Evolutionary conservation across 2,113 vertebrate genomes (phyloP).

Genomic region (Thamnaconus septentrionalis): DNA sequence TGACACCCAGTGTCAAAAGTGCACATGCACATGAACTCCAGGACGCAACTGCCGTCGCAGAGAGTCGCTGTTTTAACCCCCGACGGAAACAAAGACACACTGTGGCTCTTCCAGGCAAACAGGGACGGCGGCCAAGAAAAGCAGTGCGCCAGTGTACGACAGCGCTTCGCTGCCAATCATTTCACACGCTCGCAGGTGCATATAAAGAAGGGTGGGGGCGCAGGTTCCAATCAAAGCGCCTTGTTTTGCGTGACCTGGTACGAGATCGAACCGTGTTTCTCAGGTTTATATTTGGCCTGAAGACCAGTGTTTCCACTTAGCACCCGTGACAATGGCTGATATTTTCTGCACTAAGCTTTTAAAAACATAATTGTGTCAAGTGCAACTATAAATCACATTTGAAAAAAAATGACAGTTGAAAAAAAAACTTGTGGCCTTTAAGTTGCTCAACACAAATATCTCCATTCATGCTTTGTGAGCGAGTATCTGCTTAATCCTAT

Average conservation of each 20-base stretch:
- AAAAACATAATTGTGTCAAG: not conserved
- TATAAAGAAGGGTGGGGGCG: slow-evolving; percentile 30
- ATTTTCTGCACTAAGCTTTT: not conserved
- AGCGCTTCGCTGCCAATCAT: slow-evolving; percentile 73
- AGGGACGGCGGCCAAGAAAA: slow-evolving; percentile 68
- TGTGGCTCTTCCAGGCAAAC: slow-evolving; percentile 62
- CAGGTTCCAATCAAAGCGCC: slow-evolving; percentile 51
- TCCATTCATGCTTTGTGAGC: not conserved
- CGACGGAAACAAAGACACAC: slow-evolving; percentile 69
- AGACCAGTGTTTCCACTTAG: slow-evolving; percentile 5
- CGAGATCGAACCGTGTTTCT: slow-evolving; percentile 57
- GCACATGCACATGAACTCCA: slow-evolving; percentile 5
- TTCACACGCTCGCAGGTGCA: slow-evolving; percentile 74
- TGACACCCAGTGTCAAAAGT: slow-evolving; percentile 22
- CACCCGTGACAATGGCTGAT: slow-evolving; percentile 34
- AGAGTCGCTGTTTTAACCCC: slow-evolving; percentile 57
- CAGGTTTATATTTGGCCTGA: slow-evolving; percentile 59
- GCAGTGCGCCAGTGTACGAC: slow-evolving; percentile 69
- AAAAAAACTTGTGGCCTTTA: slow-evolving; percentile 6
- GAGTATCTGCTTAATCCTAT: slow-evolving; percentile 8
- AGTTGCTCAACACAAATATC: slow-evolving; percentile 7
- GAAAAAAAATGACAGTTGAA: not conserved
- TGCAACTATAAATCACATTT: not conserved
- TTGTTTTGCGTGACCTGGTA: slow-evolving; percentile 48
- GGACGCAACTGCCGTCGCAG: slow-evolving; percentile 54